Evolutionary conservation across 2,113 vertebrate species (phyloP), one percentile per base, ranked within the genome.

Genomic region (Setophaga petechia): DNA sequence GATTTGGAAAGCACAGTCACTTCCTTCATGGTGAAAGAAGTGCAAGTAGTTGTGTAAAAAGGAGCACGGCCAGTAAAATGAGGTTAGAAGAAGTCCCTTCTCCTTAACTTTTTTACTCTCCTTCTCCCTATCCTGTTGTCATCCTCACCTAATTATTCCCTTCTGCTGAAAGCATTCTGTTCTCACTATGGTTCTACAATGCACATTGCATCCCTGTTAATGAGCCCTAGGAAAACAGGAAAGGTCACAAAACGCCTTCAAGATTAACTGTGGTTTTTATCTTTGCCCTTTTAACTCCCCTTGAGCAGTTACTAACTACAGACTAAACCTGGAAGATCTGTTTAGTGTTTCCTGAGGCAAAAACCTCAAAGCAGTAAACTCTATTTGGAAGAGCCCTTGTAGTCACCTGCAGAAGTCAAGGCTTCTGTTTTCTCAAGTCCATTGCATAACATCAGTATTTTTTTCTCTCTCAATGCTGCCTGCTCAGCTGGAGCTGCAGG

Each of bases 401-500:
- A 87, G 87, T 95, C 93, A 94, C 90, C 37, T 67, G 92, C 95
- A 90, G 80, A 94, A 97, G 85, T 95, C 92, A 96, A 96, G 84
- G 71, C 97, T 97, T 98, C 96, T 95, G 75, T 86, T 93, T 75
- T 84, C 6, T 90, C 8, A 95, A 95, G 80, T 96, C 96, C 90
- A 30, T 63, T 97, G 93, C 93, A 65, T 98, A 98, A 98, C 94
- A 35, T 65, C 94, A 98, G 88, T 98, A 96, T 98, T 97, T 98
- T 97, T 98, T 97, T 98, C 95, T 98, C 96, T 91, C 96, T 96
- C 95, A 96, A 98, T 98, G 98, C 98, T 98, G 97, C 97, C 98
- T 98, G 97, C 97, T 98, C 97, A 99, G 99, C 96, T 98, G 99
- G 99, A 99, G 98, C 98, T 99, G 96, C 99, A 99, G 99, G 99